Conservation (phyloP, 2,888 invertebrate genomes). For the Bimastos eiseni region DNA sequence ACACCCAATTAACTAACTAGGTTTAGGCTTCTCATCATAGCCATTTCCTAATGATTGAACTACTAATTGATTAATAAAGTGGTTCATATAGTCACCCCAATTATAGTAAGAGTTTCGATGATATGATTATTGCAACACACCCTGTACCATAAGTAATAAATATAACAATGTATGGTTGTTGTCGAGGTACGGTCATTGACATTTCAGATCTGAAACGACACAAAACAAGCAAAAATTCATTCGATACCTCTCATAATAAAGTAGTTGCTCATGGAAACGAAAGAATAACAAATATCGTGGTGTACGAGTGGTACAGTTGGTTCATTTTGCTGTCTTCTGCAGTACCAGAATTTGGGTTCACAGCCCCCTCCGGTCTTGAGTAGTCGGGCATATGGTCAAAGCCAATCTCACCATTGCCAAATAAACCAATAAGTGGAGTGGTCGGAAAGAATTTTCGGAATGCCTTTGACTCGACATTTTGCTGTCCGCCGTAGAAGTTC, state of each 20-base stretch:
- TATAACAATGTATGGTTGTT: too few relatives aligned
- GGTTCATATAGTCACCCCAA: too few relatives aligned
- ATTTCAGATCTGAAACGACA: not conserved
- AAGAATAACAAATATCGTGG: conserved; percentile 42
- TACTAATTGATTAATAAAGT: too few relatives aligned
- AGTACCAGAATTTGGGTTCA: not conserved
- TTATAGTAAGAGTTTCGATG: too few relatives aligned
- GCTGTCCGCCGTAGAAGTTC: conserved; percentile 48
- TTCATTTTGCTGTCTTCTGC: conserved; percentile 16
- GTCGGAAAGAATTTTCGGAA: conserved; percentile 63
- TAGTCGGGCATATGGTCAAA: conserved; percentile 42
- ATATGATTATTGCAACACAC: too few relatives aligned
- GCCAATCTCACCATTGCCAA: conserved; percentile 65
- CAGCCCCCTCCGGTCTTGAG: not conserved
- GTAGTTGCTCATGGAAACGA: conserved; percentile 30
- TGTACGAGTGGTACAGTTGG: conserved; percentile 40
- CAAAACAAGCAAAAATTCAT: not conserved
- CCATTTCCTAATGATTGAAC: too few relatives aligned
- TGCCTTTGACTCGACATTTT: conserved; percentile 60
- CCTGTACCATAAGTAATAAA: too few relatives aligned
- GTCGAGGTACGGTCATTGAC: too few relatives aligned
- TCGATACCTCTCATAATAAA: too few relatives aligned
- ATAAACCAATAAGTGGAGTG: conserved; percentile 64
- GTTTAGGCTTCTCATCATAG: too few relatives aligned
- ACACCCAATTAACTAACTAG: too few relatives aligned